Evolutionary conservation across 2,888 invertebrate species (phyloP), one percentile per base, ranked within the genome.

Genomic region (Rhamnusium bicolor): DNA sequence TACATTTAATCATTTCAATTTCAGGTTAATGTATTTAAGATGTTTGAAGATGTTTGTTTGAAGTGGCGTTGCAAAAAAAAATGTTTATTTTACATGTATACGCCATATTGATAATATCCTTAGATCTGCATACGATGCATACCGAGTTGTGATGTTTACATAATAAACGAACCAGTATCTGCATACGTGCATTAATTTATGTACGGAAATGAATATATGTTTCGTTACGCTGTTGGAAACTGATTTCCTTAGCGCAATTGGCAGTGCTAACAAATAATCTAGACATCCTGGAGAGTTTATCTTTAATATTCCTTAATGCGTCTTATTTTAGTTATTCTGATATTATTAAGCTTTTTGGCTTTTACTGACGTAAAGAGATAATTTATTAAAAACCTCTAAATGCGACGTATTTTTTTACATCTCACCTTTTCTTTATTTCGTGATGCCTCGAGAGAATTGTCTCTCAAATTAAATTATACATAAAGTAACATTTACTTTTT

Each of bases 141-240:
- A 3, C 4, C 7, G 24, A 46, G n/a, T n/a, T n/a, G n/a, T 49
- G 49, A 63, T 49, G 63, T 63, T 63, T 63, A 63, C 63, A 27
- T 63, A 63, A 24, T 63, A 63, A 63, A 63, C 63, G 49, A 63
- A 49, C 49, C 29, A 16, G 49, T 24, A 51, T 8, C 12, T 27
- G 10, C 51, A 51, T 49, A 63, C 51, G 16, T 29, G 49, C 63
- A 27, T 24, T 63, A 63, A 63, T 63, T 63, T 63, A 63, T 63
- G 27, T 7, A 49, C 27, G 49, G 63, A 63, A 63, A 63, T 63
- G 63, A 63, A 63, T 63, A 51, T 24, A 18, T 49, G 49, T 24
- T 63, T 29, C 18, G 49, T 47, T 24, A 47, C 46, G 47, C 47
- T 16, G 49, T 27, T 63, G 63, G 24, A 63, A 63, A 49, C 63